A percentile compares a stretch with the other conserved stretches of the same genome.
Conservation (phyloP, 2,113 vertebrate species). For the Bolborhynchus lineola region DNA sequence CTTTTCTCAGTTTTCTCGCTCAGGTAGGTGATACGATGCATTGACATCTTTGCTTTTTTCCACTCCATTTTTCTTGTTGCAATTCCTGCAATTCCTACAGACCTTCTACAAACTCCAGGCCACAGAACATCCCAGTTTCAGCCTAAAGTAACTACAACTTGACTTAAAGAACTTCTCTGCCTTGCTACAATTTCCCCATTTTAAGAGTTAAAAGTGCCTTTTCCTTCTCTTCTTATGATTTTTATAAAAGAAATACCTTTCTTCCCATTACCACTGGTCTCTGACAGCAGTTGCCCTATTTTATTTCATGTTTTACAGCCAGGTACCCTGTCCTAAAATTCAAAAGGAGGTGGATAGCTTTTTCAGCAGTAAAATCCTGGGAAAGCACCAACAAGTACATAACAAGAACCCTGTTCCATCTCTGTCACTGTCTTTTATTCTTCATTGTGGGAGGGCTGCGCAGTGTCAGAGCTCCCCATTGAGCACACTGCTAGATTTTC, state of each 20-base stretch:
- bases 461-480: not conserved
- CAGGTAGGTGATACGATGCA: not conserved
- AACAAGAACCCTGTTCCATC: not conserved
- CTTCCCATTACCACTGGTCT: not conserved
- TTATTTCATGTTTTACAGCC: not conserved
- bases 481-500: not conserved
- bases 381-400: not conserved
- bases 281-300: not conserved
- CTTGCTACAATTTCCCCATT: not conserved
- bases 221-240: not conserved
- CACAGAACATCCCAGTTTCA: not conserved
- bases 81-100: not conserved
- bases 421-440: not conserved
- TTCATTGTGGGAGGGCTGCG: not conserved
- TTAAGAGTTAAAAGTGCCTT: not conserved
- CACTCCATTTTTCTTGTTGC: not conserved
- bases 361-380: not conserved
- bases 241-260: not conserved
- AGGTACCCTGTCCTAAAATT: not conserved
- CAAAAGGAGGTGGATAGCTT: not conserved
- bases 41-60: not conserved
- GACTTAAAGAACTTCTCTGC: not conserved
- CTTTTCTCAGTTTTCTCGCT: not conserved
- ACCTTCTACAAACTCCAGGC: not conserved
- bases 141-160: not conserved